Evolutionary conservation across 2,888 invertebrate species (phyloP).

Genomic region (Anarsia innoxiella): DNA sequence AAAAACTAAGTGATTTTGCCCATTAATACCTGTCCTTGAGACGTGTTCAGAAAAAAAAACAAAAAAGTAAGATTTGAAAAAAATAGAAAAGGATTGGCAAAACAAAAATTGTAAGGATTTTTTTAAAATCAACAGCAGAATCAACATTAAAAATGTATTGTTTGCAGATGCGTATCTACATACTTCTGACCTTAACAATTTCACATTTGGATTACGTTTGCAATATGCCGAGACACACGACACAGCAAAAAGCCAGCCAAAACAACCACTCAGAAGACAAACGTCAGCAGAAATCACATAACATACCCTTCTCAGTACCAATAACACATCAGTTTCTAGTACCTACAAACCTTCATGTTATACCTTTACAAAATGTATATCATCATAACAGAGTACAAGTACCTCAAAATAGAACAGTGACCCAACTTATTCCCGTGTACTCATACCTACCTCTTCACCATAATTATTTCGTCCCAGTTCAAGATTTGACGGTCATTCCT

Average conservation of each 20-base stretch:
- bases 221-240: neutral
- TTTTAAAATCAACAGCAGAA: too few relatives aligned
- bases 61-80: too few relatives aligned
- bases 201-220: neutral
- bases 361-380: slow-evolving; percentile 48
- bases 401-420: slow-evolving; percentile 3
- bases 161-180: slow-evolving; percentile 1
- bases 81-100: too few relatives aligned
- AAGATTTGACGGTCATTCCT: slow-evolving; percentile 58
- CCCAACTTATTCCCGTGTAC: slow-evolving; percentile 36
- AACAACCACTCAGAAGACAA: neutral
- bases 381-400: slow-evolving; percentile 14
- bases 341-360: slow-evolving; percentile 44
- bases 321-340: slow-evolving; percentile 34
- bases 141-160: too few relatives aligned
- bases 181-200: neutral
- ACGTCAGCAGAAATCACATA: slow-evolving; percentile 19
- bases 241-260: neutral
- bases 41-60: too few relatives aligned
- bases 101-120: too few relatives aligned
- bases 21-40: too few relatives aligned
- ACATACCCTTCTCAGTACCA: slow-evolving; percentile 23
- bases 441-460: slow-evolving; percentile 28
- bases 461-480: slow-evolving; percentile 40
- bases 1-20: too few relatives aligned